Evolutionary conservation across 1,140 invertebrate species (phyloP).

Genomic region (Andricus grossulariae): DNA sequence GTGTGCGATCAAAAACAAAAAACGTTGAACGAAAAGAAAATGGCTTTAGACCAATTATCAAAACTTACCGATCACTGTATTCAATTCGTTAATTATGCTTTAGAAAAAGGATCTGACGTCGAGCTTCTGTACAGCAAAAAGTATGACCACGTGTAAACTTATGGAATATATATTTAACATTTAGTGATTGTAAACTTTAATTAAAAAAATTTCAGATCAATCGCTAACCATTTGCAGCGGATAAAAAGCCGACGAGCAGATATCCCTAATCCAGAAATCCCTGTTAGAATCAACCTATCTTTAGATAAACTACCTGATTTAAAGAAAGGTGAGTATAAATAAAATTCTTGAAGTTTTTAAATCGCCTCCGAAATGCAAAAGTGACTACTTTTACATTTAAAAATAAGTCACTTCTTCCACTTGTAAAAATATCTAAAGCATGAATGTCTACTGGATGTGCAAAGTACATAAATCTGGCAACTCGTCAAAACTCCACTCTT

Average conservation of each 20-base stretch:
- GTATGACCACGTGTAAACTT: conserved; percentile 69
- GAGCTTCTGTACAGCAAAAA: conserved; percentile 91
- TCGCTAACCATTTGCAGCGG: conserved; percentile 84
- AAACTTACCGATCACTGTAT: conserved; percentile 91
- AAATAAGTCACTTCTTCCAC: no score
- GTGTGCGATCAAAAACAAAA: conserved; percentile 90
- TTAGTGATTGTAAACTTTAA: conserved; percentile 27
- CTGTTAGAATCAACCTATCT: conserved; percentile 85
- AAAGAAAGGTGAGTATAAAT: conserved; percentile 79
- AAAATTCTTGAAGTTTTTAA: no score
- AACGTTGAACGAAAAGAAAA: conserved; percentile 88
- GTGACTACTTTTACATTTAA: no score
- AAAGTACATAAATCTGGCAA: no score
- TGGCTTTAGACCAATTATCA: conserved; percentile 85
- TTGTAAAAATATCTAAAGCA: no score
- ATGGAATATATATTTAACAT: conserved; percentile 32
- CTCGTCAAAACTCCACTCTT: no score
- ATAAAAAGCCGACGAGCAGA: conserved; percentile 87
- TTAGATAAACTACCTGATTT: conserved; percentile 87
- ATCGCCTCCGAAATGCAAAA: no score
- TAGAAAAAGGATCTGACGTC: conserved; percentile 88
- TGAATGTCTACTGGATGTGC: no score
- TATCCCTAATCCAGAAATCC: conserved; percentile 90
- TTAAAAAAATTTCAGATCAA: conserved; percentile 63
- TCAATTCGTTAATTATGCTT: conserved; percentile 85